Base-by-base conservation (phyloP, 2,888 invertebrate genomes). In the Trichogramma evanescens region DNA sequence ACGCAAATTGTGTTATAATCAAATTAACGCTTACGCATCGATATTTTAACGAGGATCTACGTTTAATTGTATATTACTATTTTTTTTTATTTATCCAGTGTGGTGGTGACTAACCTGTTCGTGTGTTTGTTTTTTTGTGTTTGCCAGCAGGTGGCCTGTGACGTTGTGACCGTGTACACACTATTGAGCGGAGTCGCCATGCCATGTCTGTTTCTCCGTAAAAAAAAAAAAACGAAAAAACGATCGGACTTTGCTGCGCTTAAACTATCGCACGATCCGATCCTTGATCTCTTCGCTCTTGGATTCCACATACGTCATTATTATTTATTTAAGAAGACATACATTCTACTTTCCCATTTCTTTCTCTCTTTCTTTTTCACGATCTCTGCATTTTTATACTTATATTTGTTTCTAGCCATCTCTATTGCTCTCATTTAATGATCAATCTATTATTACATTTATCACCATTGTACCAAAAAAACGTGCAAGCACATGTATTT, bases 111-210 rank as follows among this genome's bases (percentile, higher is more conserved):
- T 78, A 78, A 78, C 77, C 69, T 76, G 75, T 77, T 74, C 72
- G 77, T 75, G 77, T 78, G 77, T 78, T 76, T 77, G 74, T 77
- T 77, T 73, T 75, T 76, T 75, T 76, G 76, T 74, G 76, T 78
- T 77, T 78, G 77, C 77, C 77, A 77, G 77, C 77, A 78, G 77
- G 77, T 78, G 77, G 77, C 77, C 77, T 77, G 77, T 77, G 77
- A 77, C 77, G 75, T 76, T 77, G 77, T 77, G 76, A 77, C 75
- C 76, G 73, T 77, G 73, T 77, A 71, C 69, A 71, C 68, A 64
- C 71, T 73, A 72, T 72, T 74, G 70, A 75, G 74, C 75, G 75
- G 68, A 77, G 75, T 76, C 76, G 76, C 76, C 75, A 74, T 76
- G 73, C 76, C 77, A 77, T 77, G 77, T 76, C 74, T 76, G 72